Evolutionary conservation across 2,113 vertebrate species (phyloP).

Genomic region (Catharus bicknelli): DNA sequence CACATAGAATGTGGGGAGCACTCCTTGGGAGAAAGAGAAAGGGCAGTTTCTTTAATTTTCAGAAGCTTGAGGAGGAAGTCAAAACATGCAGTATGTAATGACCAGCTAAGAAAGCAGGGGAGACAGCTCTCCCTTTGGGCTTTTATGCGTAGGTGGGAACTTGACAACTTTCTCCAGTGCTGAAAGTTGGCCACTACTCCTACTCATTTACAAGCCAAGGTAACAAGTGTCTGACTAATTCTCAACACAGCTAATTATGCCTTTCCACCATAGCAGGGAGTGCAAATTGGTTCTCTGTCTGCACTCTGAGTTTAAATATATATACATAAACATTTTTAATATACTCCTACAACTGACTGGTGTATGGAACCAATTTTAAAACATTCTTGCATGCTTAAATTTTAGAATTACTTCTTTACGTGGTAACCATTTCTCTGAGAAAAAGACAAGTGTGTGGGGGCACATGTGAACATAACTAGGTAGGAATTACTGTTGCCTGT

Average conservation of each 20-base stretch:
- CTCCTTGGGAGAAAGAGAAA: not conserved
- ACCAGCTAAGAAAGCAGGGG: not conserved
- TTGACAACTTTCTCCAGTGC: not conserved
- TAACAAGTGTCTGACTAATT: not conserved
- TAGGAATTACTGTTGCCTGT: conserved; percentile 4
- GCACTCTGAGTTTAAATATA: not conserved
- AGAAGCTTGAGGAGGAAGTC: not conserved
- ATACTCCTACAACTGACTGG: not conserved
- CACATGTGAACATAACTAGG: not conserved
- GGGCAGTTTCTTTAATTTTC: not conserved
- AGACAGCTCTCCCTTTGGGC: not conserved
- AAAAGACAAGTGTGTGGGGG: not conserved
- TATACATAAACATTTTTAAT: conserved; percentile 7
- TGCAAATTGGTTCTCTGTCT: not conserved
- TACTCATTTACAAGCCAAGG: not conserved
- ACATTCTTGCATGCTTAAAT: not conserved
- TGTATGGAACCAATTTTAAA: conserved; percentile 4
- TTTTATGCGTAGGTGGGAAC: fast-evolving
- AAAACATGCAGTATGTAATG: not conserved
- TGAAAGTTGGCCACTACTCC: not conserved
- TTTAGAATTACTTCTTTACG: not conserved
- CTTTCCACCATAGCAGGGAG: not conserved
- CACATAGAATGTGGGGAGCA: fast-evolving
- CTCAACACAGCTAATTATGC: not conserved
- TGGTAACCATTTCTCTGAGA: not conserved